phyloP scores from a whole-genome alignment of 2,113 vertebrate species.

The Tamias sibiricus region DNA sequence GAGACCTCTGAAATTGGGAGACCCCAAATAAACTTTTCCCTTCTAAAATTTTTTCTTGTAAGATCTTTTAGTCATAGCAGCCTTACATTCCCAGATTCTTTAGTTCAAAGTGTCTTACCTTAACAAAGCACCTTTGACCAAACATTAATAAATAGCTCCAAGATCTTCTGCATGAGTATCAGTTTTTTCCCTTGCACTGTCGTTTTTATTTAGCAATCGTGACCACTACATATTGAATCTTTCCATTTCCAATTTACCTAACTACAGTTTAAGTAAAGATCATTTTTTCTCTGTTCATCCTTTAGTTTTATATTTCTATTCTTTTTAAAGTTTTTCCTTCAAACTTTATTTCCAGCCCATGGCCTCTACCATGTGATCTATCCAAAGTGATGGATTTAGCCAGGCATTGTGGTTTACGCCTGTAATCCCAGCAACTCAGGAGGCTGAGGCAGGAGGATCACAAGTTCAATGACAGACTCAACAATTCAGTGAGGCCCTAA shows the following conservation, averaged over 20 bases:
- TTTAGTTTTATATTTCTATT: background rate
- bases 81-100: background rate
- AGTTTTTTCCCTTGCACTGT: background rate
- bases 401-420: too few relatives aligned
- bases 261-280: too few relatives aligned
- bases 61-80: too few relatives aligned
- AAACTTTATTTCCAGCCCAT: background rate
- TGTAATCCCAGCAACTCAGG: too few relatives aligned
- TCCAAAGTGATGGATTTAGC: accelerated
- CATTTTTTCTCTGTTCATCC: background rate
- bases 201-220: background rate
- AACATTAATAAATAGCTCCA: background rate
- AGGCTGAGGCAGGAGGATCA: too few relatives aligned
- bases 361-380: background rate
- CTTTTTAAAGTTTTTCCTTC: background rate
- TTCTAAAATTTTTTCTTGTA: too few relatives aligned
- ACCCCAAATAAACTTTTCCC: too few relatives aligned
- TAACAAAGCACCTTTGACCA: background rate
- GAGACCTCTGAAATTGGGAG: too few relatives aligned
- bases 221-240: background rate
- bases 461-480: too few relatives aligned
- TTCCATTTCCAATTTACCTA: background rate
- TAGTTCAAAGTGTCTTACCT: background rate
- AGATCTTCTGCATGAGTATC: background rate
- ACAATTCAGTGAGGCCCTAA: too few relatives aligned